A percentile compares a stretch with the other conserved stretches of the same genome.
Evolutionary conservation across 2,113 vertebrate genomes (phyloP).

Genomic region (Rhipidura dahli): DNA sequence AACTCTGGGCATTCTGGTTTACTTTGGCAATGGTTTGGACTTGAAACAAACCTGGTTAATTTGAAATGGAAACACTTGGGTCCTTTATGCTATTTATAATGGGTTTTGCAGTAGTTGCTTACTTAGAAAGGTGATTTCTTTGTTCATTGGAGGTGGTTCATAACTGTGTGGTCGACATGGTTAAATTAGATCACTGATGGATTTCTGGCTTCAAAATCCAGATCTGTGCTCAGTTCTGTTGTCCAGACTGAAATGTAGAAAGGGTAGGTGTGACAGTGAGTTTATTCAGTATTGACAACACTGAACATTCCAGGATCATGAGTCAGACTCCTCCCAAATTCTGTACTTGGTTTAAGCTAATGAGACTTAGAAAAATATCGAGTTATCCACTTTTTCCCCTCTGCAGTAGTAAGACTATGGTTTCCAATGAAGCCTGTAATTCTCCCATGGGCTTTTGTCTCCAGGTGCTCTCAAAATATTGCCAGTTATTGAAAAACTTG

Average conservation of each 20-base stretch:
- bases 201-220: background rate
- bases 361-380: background rate
- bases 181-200: background rate
- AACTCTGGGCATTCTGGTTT: background rate
- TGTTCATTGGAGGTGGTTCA: background rate
- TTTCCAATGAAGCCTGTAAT: background rate
- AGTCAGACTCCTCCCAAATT: background rate
- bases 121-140: background rate
- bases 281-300: background rate
- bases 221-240: background rate
- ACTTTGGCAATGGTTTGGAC: background rate
- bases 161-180: background rate
- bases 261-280: background rate
- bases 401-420: background rate
- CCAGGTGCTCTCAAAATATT: slow-evolving; percentile 28
- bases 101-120: background rate
- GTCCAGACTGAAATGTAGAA: background rate
- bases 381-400: fast-evolving
- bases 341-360: background rate
- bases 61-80: background rate
- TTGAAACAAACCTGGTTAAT: background rate
- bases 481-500: background rate
- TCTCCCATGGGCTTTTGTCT: background rate
- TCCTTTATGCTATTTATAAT: background rate
- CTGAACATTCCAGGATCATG: background rate